phyloP scores from a whole-genome alignment of 2,888 invertebrate species.

The Linnaemya vulpina region DNA sequence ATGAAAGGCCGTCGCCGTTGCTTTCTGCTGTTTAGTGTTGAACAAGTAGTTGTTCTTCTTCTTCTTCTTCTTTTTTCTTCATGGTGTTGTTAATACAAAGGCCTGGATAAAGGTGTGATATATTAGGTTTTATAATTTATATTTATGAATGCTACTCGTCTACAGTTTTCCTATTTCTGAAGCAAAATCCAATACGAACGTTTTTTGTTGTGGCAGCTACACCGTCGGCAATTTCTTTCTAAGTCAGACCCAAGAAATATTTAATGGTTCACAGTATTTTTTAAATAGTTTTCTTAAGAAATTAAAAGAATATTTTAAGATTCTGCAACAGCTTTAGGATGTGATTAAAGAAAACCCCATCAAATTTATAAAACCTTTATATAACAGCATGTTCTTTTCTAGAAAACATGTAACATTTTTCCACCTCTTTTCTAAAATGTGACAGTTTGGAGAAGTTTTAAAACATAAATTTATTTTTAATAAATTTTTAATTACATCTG shows the following conservation, averaged over 20 bases:
- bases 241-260: constrained; percentile 38
- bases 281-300: too few relatives aligned
- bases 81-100: not conserved
- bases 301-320: too few relatives aligned
- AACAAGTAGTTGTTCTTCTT: not conserved
- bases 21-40: constrained; percentile 26
- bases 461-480: too few relatives aligned
- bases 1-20: not conserved
- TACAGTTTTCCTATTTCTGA: not conserved
- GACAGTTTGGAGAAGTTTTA: too few relatives aligned
- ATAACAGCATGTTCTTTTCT: too few relatives aligned
- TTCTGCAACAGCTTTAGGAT: too few relatives aligned
- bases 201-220: constrained; percentile 10
- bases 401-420: too few relatives aligned
- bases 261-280: not conserved
- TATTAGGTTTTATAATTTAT: constrained; percentile 2
- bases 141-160: not conserved
- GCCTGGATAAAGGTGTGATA: constrained; percentile 34
- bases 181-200: constrained; percentile 28
- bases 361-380: too few relatives aligned
- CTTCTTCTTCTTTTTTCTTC: not conserved
- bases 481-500: too few relatives aligned
- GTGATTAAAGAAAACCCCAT: too few relatives aligned
- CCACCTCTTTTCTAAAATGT: too few relatives aligned
- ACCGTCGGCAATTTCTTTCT: constrained; percentile 14